Evolutionary conservation across 35 echinoderm and acorn worm species (phyloP), one percentile per base, ranked within the genome.

Genomic region (Stichopus chloronotus): DNA sequence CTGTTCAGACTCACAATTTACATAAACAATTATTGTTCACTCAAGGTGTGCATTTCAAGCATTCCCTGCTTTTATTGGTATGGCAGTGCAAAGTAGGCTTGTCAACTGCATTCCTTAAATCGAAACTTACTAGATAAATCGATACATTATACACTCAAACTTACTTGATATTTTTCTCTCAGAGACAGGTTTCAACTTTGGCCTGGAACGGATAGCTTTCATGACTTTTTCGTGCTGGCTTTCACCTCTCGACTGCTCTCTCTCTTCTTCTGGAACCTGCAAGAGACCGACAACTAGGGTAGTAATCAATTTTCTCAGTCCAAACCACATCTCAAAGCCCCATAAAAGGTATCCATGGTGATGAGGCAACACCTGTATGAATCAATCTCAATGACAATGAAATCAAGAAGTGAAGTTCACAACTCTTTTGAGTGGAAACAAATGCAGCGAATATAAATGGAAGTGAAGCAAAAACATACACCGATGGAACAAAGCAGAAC

Each of bases 221-320:
- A 98, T 84, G 61, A 98, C 22, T 55, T 86, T 87, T 72, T 95
- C 96, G 19, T 95, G 91, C 25, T 76, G 61, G 56, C 88, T 94
- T 25, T 92, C 78, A 30, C 60, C 80, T 86, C 78, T 54, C 7
- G 54, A 91, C n/a, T 56, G 52, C 19, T 91, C 90, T 9, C 90
- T 19, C 11, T 91, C 90, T 79, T 91, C 90, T 13, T 57, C 90
- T 22, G 90, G 90, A 53, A 91, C 90, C 71, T 91, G 72, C 3
- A 14, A 20, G 16, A 91, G 20, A 74, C 52, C 0, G 0, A 4
- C 22, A 6, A 80, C 22, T 13, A 22, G 22, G 22, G 7, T 17
- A 5, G 17, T 65, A 11, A 65, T 11, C 11, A 65, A 65, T 14
- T 65, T 63, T 9, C 61, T 17, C 11, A 65, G 19, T 65, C 19